These are phyloP conservation scores for Chitala chitala DNA, from an alignment of 2,113 vertebrate genomes.

Conservation along the genomic window DNA sequence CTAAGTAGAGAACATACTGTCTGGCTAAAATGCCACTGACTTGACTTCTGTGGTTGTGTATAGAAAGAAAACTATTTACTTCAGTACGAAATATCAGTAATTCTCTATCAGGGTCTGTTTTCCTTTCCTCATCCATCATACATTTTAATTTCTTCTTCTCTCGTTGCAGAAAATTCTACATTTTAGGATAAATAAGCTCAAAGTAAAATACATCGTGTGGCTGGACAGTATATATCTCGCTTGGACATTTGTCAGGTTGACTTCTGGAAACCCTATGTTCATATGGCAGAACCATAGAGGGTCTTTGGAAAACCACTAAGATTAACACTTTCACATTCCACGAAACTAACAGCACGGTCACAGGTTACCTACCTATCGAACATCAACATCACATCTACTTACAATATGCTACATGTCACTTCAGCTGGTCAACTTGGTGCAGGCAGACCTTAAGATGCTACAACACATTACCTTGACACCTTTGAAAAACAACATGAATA, in stretches of 20 bases:
- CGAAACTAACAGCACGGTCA: constrained; percentile 11
- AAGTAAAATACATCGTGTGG: background rate
- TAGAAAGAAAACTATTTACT: background rate
- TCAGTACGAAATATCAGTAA: background rate
- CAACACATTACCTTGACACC: constrained; percentile 13
- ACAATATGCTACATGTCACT: constrained; percentile 26
- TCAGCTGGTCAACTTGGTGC: background rate
- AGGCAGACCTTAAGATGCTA: constrained; percentile 18
- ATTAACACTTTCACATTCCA: constrained; percentile 18
- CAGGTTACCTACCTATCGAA: constrained; percentile 5
- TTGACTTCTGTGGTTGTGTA: background rate
- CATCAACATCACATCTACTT: constrained; percentile 17
- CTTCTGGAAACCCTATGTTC: background rate
- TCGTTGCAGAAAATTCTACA: background rate
- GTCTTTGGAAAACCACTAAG: background rate
- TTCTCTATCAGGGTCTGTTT: background rate
- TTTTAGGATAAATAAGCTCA: background rate
- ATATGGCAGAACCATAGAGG: background rate
- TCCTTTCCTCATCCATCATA: background rate
- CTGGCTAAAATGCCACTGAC: background rate
- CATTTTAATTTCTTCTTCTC: background rate
- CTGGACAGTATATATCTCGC: too few relatives aligned
- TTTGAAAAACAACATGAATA: background rate
- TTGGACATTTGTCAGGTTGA: background rate
- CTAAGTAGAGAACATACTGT: background rate